Base-by-base conservation (phyloP, 2,797 vertebrate species). In the Pteropus rufus region DNA sequence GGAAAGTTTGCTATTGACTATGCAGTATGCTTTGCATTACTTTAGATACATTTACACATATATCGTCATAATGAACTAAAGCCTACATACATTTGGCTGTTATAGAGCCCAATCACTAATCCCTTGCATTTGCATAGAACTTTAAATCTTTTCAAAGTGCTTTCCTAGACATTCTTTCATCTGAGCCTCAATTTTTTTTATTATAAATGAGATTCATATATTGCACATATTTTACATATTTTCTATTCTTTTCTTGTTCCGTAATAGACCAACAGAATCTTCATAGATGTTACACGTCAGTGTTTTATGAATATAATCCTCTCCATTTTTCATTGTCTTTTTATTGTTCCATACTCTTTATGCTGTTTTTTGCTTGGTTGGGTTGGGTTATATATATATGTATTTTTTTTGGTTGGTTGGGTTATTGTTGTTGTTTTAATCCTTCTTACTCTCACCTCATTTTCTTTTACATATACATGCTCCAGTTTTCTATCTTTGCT, bases 181-280 rank as follows among this genome's bases (percentile, higher is more conserved):
- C 60, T 41, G 44, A 69, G 5, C 26, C 52, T 70, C 41, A 5
- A 54, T 46, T 44, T 34, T 94, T 69, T 58, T 94, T 62, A 83
- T 34, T 62, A 15, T 91, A 73, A 96, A 88, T 93, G 84, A 96
- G 56, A 90, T 62, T 91, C 31, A 31, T 31, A 26, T 75, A 60
- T 34, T 72, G 56, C 26, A 34, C 2, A 2, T 73, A 91, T 89
- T 92, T 97, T 85, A 58, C 49, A 7, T 64, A 60, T 76, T 82
- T 90, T 54, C 72, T 49, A 15, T 94, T 72, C 81, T 90, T 92
- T 91, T 62, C 21, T 21, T 8, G 2, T 39, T 54, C 34, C 36
- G 56, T 76, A 64, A n/a, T 64, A 93, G 91, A 73, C 64, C 72
- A 69, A 29, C 18, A 65, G 75, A 67, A 39, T 85, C 56, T 73